Base-by-base conservation (phyloP, 2,113 vertebrate species). In the Podarcis raffonei region DNA sequence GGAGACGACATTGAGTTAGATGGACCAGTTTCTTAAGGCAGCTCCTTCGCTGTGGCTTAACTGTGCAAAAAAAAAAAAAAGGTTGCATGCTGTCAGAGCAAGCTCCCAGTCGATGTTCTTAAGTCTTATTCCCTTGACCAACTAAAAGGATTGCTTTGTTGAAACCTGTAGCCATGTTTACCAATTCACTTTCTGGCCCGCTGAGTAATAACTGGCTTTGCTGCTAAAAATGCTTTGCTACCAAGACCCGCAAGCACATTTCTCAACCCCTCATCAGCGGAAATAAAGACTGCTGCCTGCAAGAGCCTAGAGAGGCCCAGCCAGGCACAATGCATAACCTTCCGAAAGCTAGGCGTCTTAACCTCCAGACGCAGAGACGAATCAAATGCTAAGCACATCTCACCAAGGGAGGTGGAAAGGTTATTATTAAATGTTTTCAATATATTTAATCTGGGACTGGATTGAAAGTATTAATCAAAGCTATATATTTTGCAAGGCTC, bases 351-450 rank as follows among this genome's bases (percentile, higher is more conserved):
- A 72, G 77, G 23, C 69, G 35, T 62, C 57, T 53, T 53, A 90
- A 71, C 42, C 66, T 78, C 39, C 69, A 89, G 86, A 89, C 1
- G 27, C 59, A 48, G 35, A 85, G 32, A 57, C 35, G 84, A 88
- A 86, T 89, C 68, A 93, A 94, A 95, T 89, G 90, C 90, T 89
- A 93, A 91, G 42, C 88, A 91, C 22, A 8, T 83, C 68, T 75
- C 80, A 42, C 85, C 32, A 74, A 78, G 86, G 81, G 87, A 39
- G 83, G 48, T 53, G 75, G 92, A 95, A 95, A 94, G 86, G 92
- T 94, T 96, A 93, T 95, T 94, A 94, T 95, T 93, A 94, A 92
- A 95, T 95, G 90, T 93, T 94, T 94, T 85, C 80, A 87, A 88
- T 92, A 80, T 81, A 88, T 88, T 93, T 91, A 95, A 94, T 94